Evolutionary conservation across 2,888 invertebrate species (phyloP), one percentile per base, ranked within the genome.

Genomic region (Euphydryas editha): DNA sequence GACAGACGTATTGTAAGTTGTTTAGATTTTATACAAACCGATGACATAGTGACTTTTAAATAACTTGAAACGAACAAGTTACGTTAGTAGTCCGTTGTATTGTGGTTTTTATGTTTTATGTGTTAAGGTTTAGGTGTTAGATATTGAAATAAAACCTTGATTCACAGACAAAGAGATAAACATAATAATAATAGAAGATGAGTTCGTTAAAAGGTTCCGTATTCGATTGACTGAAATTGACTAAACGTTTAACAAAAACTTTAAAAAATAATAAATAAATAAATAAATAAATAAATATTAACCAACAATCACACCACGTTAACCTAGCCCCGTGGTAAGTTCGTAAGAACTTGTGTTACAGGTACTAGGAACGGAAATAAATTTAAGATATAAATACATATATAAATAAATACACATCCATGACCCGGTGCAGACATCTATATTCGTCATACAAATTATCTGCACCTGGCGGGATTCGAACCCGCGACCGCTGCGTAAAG

Each of bases 31-130:
- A 58, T 62, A 58, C 60, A 60, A 60, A 56, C 39, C 49, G 46
- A 55, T 67, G 66, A 62, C 62, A 67, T 54, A 67, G 54, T 67
- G 66, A 67, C 66, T 59, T 67, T 67, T 62, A 67, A 57, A 57
- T 51, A 58, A 55, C 59, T 58, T 46, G 44, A 54, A 57, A 58
- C 60, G 47, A 47, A 42, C 54, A 54, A 18, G 30, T 54, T 30
- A 54, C 36, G 17, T 54, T 54, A 17, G 36, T 30, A 36, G 30
- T 54, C 17, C 36, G 13, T 36, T 62, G 21, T 57, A 62, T 24
- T 57, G 17, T 37, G 49, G 39, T 57, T 46, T 62, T 57, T 20
- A 46, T 24, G 15, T 18, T 62, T 3, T 24, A 18, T 20, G 36
- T 54, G 4, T 36, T 54, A 54, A 54, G 36, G 54, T 10, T 17